Percentiles rank a stretch among this genome's conserved stretches.
These are phyloP conservation scores for Halcyon leucocephala DNA, from an alignment of 2,797 vertebrate species.

Conservation along the genomic window DNA sequence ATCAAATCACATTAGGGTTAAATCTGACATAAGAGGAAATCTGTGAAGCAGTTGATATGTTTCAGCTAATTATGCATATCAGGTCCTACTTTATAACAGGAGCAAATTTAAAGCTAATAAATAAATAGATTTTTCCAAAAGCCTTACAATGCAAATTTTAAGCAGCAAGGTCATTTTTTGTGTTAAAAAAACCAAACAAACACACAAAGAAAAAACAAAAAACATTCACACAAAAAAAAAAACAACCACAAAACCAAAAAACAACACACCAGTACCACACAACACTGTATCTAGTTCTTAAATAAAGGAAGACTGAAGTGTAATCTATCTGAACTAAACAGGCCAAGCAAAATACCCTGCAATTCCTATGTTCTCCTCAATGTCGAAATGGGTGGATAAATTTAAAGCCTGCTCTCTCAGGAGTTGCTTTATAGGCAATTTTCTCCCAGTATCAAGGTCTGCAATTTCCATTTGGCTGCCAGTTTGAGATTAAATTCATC, in stretches of 20 bases:
- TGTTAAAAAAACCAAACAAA: too few species aligned
- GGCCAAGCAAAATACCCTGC: conserved; percentile 75
- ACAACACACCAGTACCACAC: neutral
- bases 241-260: neutral
- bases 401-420: conserved; percentile 84
- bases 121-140: neutral
- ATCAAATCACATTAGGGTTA: neutral
- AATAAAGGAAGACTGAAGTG: conserved; percentile 62
- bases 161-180: neutral
- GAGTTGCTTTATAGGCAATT: conserved; percentile 87
- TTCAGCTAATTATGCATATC: neutral
- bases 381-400: conserved; percentile 85
- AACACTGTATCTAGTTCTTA: conserved; percentile 56
- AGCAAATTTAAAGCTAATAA: conserved; percentile 4
- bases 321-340: conserved; percentile 79
- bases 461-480: conserved; percentile 85
- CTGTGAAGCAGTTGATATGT: neutral
- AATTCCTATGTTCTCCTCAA: conserved; percentile 78
- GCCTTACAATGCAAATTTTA: neutral
- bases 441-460: conserved; percentile 84
- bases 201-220: neutral
- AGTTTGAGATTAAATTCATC: conserved; percentile 90
- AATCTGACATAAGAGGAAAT: neutral
- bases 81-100: neutral
- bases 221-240: neutral